These are phyloP conservation scores for Mythimna ferrago DNA, from an alignment of 2,888 invertebrate genomes.

Conservation along the genomic window DNA sequence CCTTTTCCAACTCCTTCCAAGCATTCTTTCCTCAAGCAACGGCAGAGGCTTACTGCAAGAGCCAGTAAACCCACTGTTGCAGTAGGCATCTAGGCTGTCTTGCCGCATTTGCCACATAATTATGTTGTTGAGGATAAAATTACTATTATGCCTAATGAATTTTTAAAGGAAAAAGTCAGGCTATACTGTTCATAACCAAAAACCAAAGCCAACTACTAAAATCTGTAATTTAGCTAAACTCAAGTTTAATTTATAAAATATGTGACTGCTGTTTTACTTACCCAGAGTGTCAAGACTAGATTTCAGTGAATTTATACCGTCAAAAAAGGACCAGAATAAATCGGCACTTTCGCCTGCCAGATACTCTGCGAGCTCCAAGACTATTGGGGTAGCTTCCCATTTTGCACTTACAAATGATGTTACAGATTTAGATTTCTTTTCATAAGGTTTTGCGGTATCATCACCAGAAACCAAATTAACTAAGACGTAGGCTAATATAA, in stretches of 20 bases:
- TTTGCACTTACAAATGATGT: constrained; percentile 97
- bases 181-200: no score
- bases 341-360: constrained; percentile 95
- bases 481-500: constrained; percentile 75
- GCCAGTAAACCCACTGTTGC: no score
- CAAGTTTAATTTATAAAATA: neutral
- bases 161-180: neutral
- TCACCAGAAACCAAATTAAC: constrained; percentile 73
- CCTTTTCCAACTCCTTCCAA: no score
- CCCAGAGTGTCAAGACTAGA: constrained; percentile 91
- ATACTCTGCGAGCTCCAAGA: constrained; percentile 97
- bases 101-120: no score
- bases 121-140: no score
- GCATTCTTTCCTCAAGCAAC: no score
- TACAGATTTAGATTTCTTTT: constrained; percentile 94
- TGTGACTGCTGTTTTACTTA: constrained; percentile 76
- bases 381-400: constrained; percentile 98
- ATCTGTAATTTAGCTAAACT: neutral
- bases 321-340: constrained; percentile 96
- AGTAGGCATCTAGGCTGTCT: no score
- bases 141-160: neutral
- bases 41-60: no score
- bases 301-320: constrained; percentile 92
- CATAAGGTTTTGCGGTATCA: constrained; percentile 78
- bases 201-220: no score